A percentile compares a stretch with the other conserved stretches of the same genome.
Conservation (phyloP, 2,888 invertebrate genomes). For the Ichneumoninae sp. region DNA sequence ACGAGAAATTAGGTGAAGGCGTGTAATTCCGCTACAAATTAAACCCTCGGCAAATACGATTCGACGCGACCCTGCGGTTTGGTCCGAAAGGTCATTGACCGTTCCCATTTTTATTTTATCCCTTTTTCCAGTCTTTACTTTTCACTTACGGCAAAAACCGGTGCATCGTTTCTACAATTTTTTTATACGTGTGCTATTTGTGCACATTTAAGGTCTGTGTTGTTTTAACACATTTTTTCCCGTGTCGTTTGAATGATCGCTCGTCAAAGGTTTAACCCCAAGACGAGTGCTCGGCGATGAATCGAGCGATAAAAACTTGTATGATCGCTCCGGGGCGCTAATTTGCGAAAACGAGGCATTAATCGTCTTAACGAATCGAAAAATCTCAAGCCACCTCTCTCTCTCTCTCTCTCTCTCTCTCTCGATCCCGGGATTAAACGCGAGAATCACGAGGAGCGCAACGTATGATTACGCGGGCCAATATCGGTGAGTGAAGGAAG, state of each 20-base stretch:
- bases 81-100: conserved; percentile 4
- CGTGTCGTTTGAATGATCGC: neutral
- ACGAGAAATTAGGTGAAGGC: conserved; percentile 73
- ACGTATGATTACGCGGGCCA: conserved; percentile 51
- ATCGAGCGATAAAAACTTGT: conserved; percentile 38
- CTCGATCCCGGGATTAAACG: conserved; percentile 4
- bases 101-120: neutral
- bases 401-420: neutral
- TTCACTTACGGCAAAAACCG: neutral
- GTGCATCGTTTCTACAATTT: neutral
- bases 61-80: conserved; percentile 28
- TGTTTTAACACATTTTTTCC: too few species aligned
- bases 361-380: conserved; percentile 54
- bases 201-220: neutral
- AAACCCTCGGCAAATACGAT: conserved; percentile 72
- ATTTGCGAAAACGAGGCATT: conserved; percentile 72
- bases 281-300: conserved; percentile 15
- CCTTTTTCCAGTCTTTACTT: neutral
- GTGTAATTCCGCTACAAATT: conserved; percentile 77
- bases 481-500: conserved; percentile 44
- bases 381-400: conserved; percentile 39
- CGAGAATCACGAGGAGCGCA: conserved; percentile 27
- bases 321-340: conserved; percentile 70
- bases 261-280: conserved; percentile 9
- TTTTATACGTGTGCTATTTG: neutral